Percentiles rank a stretch among this genome's conserved stretches.
Evolutionary conservation across 2,113 vertebrate species (phyloP).

Genomic region (Peucedramus taeniatus): DNA sequence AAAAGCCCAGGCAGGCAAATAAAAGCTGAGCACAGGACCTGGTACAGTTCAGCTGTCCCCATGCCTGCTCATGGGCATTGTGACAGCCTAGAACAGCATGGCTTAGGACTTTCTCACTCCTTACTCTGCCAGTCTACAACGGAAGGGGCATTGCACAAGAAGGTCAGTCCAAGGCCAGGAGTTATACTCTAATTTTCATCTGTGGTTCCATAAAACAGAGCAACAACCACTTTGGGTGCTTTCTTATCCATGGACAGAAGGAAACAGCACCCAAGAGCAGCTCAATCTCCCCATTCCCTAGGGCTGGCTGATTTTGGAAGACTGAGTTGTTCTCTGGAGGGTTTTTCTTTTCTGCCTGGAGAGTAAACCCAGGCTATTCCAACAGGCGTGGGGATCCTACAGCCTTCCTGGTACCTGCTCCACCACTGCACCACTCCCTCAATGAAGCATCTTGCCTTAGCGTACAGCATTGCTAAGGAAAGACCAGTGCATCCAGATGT

Average conservation of each 20-base stretch:
- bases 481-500: not conserved
- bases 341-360: not conserved
- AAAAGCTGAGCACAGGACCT: not conserved
- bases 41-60: not conserved
- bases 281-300: not conserved
- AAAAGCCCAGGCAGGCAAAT: not conserved
- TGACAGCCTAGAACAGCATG: accelerated
- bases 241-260: not conserved
- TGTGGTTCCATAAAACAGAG: not conserved
- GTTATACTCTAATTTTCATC: not conserved
- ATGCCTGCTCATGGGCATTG: accelerated
- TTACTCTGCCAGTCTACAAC: not conserved
- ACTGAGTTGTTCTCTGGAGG: not conserved
- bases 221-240: accelerated
- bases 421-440: not conserved
- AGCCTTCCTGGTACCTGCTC: not conserved
- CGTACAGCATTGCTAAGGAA: not conserved
- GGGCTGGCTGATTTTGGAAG: not conserved
- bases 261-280: not conserved
- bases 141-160: not conserved
- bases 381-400: not conserved
- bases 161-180: no score
- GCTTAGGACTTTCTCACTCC: not conserved
- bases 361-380: not conserved
- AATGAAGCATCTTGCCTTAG: not conserved